Conservation (phyloP, 2,888 invertebrate species). For the Linnaemya tessellans region DNA sequence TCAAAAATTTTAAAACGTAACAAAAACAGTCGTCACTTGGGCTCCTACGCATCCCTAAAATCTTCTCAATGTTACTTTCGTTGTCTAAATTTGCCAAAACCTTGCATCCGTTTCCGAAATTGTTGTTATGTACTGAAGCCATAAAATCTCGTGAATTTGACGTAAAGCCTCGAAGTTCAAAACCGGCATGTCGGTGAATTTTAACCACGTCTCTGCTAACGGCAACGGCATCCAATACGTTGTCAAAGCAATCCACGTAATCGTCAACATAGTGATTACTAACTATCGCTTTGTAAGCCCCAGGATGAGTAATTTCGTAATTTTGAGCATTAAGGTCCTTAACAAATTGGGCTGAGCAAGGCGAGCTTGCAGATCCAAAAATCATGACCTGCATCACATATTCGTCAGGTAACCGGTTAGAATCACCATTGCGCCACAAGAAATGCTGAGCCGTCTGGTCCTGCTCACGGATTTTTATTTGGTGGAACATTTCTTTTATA, state of each 20-base stretch:
- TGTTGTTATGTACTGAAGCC: conserved; percentile 10
- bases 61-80: conserved; percentile 23
- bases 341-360: conserved; percentile 55
- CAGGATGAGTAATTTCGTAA: conserved; percentile 39
- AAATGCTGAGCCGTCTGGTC: conserved; percentile 59
- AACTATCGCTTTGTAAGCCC: conserved; percentile 59
- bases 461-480: conserved; percentile 39
- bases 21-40: conserved; percentile 46
- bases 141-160: conserved; percentile 60
- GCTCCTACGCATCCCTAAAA: conserved; percentile 50
- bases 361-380: conserved; percentile 67
- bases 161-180: conserved; percentile 63
- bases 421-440: conserved; percentile 51
- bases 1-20: conserved; percentile 50
- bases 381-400: too few relatives aligned
- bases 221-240: conserved; percentile 52
- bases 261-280: conserved; percentile 65
- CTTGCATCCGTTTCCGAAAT: too few relatives aligned
- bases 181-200: conserved; percentile 65
- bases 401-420: conserved; percentile 30
- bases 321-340: conserved; percentile 19
- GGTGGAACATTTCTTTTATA: conserved; percentile 53
- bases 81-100: conserved; percentile 26
- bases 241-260: conserved; percentile 58
- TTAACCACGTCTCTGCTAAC: conserved; percentile 55